These are phyloP conservation scores for Phorcus lineatus DNA, from an alignment of 2,888 invertebrate species.

Conservation along the genomic window DNA sequence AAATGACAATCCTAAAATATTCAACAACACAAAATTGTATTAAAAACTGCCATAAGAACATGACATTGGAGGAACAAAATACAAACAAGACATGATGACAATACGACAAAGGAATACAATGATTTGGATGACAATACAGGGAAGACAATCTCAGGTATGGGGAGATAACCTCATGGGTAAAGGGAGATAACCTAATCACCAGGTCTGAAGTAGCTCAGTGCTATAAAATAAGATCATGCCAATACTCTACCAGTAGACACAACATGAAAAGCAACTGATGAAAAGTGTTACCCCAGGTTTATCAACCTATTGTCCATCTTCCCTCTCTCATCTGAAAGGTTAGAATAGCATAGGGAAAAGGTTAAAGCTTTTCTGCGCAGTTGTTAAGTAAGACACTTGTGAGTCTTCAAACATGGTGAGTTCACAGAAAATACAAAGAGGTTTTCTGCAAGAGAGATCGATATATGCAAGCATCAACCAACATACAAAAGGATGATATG, in stretches of 20 bases:
- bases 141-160: not conserved
- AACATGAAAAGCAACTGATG: slow-evolving; percentile 26
- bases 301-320: slow-evolving; percentile 26
- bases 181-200: slow-evolving; percentile 14
- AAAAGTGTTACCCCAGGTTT: slow-evolving; percentile 31
- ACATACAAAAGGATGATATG: not conserved
- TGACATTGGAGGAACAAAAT: not conserved
- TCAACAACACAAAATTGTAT: too few species aligned
- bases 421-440: not conserved
- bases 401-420: not conserved
- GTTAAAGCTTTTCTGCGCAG: not conserved
- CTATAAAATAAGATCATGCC: slow-evolving; percentile 4
- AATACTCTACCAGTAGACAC: slow-evolving; percentile 21
- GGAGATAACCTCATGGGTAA: not conserved
- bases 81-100: not conserved
- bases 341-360: slow-evolving; percentile 24
- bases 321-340: slow-evolving; percentile 32
- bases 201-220: slow-evolving; percentile 15
- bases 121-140: slow-evolving; percentile 1
- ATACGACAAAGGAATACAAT: not conserved
- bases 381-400: not conserved
- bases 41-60: not conserved
- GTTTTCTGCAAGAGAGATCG: not conserved
- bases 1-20: too few species aligned
- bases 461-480: not conserved